Percentiles rank a stretch among this genome's conserved stretches.
Conservation (phyloP, 2,113 vertebrate species). For the Cephalophus harveyi region DNA sequence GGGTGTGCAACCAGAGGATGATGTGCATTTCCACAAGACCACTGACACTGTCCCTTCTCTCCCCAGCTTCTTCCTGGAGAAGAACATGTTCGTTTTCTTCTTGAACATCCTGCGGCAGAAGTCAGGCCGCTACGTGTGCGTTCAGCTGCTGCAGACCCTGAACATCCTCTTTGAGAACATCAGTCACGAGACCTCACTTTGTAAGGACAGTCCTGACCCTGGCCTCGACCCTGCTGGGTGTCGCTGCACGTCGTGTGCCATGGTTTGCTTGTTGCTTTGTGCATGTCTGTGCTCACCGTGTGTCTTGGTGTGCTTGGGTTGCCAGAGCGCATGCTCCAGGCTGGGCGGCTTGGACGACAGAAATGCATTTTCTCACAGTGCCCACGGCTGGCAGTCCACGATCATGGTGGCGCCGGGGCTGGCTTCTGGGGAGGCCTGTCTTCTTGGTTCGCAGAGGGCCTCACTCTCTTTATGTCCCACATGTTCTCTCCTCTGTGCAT, state of each 20-base stretch:
- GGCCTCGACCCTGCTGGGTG: background rate
- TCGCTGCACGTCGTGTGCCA: background rate
- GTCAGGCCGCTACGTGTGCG: constrained; percentile 96
- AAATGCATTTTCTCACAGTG: background rate
- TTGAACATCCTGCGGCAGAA: constrained; percentile 98
- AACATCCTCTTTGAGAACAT: constrained; percentile 99
- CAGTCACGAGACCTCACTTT: constrained; percentile 96
- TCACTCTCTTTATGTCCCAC: background rate
- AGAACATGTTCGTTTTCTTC: constrained; percentile 99
- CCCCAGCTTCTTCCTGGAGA: constrained; percentile 97
- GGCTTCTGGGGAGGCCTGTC: background rate
- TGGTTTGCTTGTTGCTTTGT: background rate
- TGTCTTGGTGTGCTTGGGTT: background rate
- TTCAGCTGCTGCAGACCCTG: constrained; percentile 97
- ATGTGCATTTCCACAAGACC: background rate
- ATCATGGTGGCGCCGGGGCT: background rate
- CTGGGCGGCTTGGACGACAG: background rate
- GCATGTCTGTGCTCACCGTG: background rate
- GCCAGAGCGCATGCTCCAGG: background rate
- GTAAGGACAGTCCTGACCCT: constrained; percentile 81
- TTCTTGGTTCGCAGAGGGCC: background rate
- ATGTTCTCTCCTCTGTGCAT: background rate
- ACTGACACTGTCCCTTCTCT: constrained; percentile 37
- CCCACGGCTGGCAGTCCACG: background rate
- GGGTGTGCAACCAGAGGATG: background rate